Evolutionary conservation across 2,113 vertebrate species (phyloP), one percentile per base, ranked within the genome.

Genomic region (Columbina picui): DNA sequence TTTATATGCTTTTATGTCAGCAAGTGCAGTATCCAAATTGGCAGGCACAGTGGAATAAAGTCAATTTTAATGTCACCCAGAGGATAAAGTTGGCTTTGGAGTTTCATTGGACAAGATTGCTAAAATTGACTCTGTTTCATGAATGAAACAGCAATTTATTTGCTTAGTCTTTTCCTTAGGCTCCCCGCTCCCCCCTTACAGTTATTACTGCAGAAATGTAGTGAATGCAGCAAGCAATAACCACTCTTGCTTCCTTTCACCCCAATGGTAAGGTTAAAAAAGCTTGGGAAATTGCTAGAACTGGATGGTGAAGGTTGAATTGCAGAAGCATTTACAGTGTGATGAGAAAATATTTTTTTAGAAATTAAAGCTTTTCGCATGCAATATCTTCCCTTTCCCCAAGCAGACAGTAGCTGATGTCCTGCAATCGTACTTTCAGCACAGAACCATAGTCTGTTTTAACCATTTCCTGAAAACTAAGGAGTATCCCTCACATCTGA

Each of bases 261-360:
- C 41, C 64, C 53, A 36, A 79, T 89, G 84, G 57, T 65, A 68
- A 90, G 67, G 41, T 83, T 95, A 88, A 93, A 64, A 74, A 76
- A 95, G 84, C 47, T 75, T 70, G 69, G 85, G 91, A 89, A 91
- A 90, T 83, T 94, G 18, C 64, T 91, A 92, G 81, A 92, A 75
- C 68, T 53, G 74, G 88, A 74, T 74, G 90, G 86, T 0, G 9
- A 77, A 91, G 45, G 60, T 41, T 93, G 91, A 87, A 83, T 95
- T 59, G 70, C 43, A 91, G 67, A 90, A 89, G 41, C 27, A 11
- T 21, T 30, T 67, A 65, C 52, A 59, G 93, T 88, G 88, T 2
- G 6, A 45, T 80, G 91, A 94, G 94, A 93, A 78, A 90, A 76
- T 61, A 3, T 67, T 64, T 85, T 50, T 81, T 16, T 69, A 80